Conservation (phyloP, 2,888 invertebrate species). For the Tetramorium bicarinatum region DNA sequence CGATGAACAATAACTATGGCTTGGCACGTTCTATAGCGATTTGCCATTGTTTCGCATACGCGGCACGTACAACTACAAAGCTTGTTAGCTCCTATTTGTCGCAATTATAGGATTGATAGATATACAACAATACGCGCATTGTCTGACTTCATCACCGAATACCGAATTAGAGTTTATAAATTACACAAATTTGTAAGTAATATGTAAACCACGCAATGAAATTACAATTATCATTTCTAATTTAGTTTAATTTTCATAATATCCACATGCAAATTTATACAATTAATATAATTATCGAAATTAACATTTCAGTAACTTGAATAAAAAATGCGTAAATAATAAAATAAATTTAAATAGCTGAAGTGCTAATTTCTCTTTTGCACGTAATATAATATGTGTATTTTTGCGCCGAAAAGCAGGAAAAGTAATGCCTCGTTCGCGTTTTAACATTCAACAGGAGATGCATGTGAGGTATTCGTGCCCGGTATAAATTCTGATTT, state of each 20-base stretch:
- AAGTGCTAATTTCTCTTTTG: not conserved
- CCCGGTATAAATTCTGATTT: constrained; percentile 54
- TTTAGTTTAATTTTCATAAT: not conserved
- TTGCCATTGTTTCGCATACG: constrained; percentile 17
- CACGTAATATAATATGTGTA: not conserved
- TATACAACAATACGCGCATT: not conserved
- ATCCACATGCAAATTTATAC: not conserved
- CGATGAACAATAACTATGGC: not conserved
- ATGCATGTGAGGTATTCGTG: constrained; percentile 37
- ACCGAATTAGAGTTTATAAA: not conserved
- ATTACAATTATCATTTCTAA: not conserved
- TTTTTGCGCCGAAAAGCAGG: not conserved
- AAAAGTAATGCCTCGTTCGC: not conserved
- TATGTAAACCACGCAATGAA: not conserved
- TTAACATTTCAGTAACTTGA: not conserved
- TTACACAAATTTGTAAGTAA: not conserved
- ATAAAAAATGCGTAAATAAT: not conserved
- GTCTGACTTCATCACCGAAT: constrained; percentile 13
- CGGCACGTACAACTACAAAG: constrained; percentile 10
- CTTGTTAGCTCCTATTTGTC: constrained; percentile 36
- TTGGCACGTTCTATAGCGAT: not conserved
- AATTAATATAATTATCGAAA: not conserved
- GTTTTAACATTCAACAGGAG: constrained; percentile 49
- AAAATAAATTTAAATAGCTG: not conserved
- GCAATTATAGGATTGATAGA: constrained; percentile 43